Base-by-base conservation (phyloP, 2,797 vertebrate genomes). In the Triplophysa yarkandensis region DNA sequence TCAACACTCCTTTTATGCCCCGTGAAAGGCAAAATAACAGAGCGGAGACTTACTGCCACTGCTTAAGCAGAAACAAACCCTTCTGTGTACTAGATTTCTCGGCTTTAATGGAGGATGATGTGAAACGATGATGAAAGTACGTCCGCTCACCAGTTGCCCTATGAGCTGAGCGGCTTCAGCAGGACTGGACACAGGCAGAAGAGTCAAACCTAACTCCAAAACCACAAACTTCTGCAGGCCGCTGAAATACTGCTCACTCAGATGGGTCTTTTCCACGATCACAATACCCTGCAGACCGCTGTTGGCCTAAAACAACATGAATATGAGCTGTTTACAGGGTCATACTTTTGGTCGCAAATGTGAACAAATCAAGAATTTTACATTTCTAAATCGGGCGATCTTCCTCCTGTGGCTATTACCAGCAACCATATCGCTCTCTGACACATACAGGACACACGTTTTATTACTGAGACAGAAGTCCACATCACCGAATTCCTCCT, bases 401-500 rank as follows among this genome's bases (percentile, higher is more conserved):
- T 92, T 95, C 83, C 92, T 93, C 85, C 90, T 95, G 88, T 94
- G 97, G 84, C 82, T 1, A 72, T 86, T 93, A 58, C 93, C 96
- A 13, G 92, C 90, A 44, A 97, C 87, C 81, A 96, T 34, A 81
- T 98, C 95, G 1, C 90, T 87, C 87, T 98, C 96, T 0, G 94
- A 95, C 80, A 98, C 63, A 63, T 97, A 94, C 32, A 98, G 89
- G 81, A 97, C 60, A 80, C 93, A 94, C 60, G 81, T 91, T 81
- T 86, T 91, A 73, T 91, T 92, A 72, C 95, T 90, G 71, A 98
- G 90, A 82, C 93, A 92, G 77, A 98, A 95, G 84, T 98, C 96
- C 58, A 94, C 92, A 4, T 89, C 81, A 1, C 92, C 90, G 14
- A 95, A 88, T 28, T 86, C 89, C 0, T 90, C 92, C 85, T 98